Percentiles rank a stretch among this genome's conserved stretches.
Evolutionary conservation across 2,888 invertebrate species (phyloP).

Genomic region (Gortyna flavago): DNA sequence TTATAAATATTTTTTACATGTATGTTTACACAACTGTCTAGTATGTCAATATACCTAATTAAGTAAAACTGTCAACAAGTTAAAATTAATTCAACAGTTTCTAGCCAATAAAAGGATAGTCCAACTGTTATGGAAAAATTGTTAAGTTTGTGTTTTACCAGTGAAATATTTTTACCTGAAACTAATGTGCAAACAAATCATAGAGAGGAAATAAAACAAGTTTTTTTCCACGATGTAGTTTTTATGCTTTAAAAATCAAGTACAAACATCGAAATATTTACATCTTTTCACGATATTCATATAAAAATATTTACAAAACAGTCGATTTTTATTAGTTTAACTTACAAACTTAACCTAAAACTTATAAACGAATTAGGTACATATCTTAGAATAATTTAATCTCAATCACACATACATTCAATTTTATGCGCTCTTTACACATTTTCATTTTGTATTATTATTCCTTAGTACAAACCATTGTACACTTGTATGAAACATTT

Average conservation of each 20-base stretch:
- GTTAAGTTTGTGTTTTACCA: no score
- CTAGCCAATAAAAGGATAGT: neutral
- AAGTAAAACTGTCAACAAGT: slow-evolving; percentile 6
- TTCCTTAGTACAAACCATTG: slow-evolving; percentile 81
- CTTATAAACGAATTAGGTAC: slow-evolving; percentile 4
- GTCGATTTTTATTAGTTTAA: neutral
- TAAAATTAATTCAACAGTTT: neutral
- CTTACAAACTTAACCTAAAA: slow-evolving; percentile 15
- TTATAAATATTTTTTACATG: neutral
- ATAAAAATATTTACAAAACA: slow-evolving; percentile 52
- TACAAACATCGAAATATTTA: slow-evolving; percentile 16
- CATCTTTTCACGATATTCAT: slow-evolving; percentile 17
- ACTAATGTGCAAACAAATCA: no score
- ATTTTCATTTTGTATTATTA: slow-evolving; percentile 23
- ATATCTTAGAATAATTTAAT: slow-evolving; percentile 29
- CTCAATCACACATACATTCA: slow-evolving; percentile 19
- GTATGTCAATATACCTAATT: neutral
- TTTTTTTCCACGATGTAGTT: slow-evolving; percentile 8
- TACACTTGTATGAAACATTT: slow-evolving; percentile 83
- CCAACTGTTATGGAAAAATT: no score
- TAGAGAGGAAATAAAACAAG: slow-evolving; percentile 13
- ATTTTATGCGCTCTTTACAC: neutral
- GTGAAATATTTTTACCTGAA: neutral
- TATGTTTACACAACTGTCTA: slow-evolving; percentile 3
- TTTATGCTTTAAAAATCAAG: neutral